Conservation (phyloP, 2,888 invertebrate species). For the Leptinotarsa haldemani region DNA sequence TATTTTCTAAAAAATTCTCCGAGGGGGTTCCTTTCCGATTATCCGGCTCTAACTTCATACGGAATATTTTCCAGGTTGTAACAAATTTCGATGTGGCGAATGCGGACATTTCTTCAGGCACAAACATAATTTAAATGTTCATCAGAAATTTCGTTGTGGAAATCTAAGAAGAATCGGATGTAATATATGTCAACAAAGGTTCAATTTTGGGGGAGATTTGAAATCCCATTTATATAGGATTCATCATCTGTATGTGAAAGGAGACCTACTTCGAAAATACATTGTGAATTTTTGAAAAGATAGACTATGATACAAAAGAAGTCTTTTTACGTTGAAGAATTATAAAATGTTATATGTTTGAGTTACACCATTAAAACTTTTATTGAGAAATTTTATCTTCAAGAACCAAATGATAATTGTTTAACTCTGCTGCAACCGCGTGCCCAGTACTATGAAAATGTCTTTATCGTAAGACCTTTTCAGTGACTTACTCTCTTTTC, state of each 20-base stretch:
- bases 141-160: slow-evolving; percentile 25
- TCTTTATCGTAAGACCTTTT: too few species aligned
- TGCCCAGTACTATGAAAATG: too few species aligned
- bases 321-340: too few species aligned
- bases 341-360: too few species aligned
- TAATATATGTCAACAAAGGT: slow-evolving; percentile 22
- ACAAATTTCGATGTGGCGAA: neutral
- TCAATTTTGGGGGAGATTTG: slow-evolving; percentile 29
- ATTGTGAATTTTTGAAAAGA: slow-evolving; percentile 2
- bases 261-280: neutral
- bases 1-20: too few species aligned
- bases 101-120: slow-evolving; percentile 28
- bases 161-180: slow-evolving; percentile 29
- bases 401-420: too few species aligned
- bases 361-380: too few species aligned
- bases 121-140: slow-evolving; percentile 26
- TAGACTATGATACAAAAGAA: neutral
- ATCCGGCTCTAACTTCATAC: neutral
- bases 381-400: too few species aligned
- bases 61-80: slow-evolving; percentile 3
- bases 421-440: too few species aligned
- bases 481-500: too few species aligned
- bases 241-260: slow-evolving; percentile 8
- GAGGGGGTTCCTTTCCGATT: too few species aligned
- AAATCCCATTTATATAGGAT: slow-evolving; percentile 30